Evolutionary conservation across 2,888 invertebrate species (phyloP).

Genomic region (Onthophagus sagittarius): DNA sequence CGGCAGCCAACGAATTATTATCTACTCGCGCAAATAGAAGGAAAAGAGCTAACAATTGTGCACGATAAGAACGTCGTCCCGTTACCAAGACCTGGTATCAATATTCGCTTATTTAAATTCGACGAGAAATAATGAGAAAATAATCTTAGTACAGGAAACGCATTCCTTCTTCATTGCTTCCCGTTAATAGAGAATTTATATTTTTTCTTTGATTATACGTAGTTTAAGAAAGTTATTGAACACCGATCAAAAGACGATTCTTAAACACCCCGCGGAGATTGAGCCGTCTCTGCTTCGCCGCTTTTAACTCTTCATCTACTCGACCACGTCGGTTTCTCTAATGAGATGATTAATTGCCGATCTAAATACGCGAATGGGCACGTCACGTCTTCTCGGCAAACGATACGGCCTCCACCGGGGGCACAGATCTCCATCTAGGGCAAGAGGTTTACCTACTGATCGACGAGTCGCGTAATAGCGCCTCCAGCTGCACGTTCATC

Average conservation of each 20-base stretch:
- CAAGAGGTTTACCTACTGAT: constrained; percentile 13
- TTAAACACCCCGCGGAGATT: not conserved
- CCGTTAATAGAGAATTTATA: not conserved
- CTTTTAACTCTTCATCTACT: not conserved
- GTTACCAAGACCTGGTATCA: constrained; percentile 4
- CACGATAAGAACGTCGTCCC: not conserved
- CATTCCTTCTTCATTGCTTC: no score
- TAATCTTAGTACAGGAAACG: no score
- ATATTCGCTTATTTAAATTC: not conserved
- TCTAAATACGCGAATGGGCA: constrained; percentile 11
- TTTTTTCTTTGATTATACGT: not conserved
- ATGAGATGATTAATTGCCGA: constrained; percentile 10
- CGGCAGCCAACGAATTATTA: constrained; percentile 6
- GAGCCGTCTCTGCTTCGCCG: not conserved
- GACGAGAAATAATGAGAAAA: not conserved
- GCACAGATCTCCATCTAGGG: constrained; percentile 18
- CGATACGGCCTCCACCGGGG: constrained; percentile 13
- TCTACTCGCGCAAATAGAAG: constrained; percentile 4
- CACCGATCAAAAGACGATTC: not conserved
- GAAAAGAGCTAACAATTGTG: constrained; percentile 4
- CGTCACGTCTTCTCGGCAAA: constrained; percentile 5
- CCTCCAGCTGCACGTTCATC: not conserved
- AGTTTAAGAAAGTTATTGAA: no score
- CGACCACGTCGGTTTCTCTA: not conserved
- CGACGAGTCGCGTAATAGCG: not conserved